Evolutionary conservation across 2,888 invertebrate species (phyloP).

Genomic region (Caenorhabditis sp.): DNA sequence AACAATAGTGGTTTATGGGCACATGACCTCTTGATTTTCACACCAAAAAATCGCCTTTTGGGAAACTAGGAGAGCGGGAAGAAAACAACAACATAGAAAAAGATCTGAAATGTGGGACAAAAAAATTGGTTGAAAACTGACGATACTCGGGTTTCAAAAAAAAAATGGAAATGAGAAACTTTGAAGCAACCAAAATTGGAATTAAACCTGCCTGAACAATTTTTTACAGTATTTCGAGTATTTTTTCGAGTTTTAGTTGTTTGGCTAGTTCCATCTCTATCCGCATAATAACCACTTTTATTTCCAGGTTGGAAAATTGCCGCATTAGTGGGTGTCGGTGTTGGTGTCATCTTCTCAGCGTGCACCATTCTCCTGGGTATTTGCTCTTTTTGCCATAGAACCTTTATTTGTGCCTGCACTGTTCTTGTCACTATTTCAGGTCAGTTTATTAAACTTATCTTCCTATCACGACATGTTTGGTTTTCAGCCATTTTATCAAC

Average conservation of each 20-base stretch:
- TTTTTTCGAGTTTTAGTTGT: background rate
- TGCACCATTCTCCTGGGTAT: slow-evolving; percentile 49
- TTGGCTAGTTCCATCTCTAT: no score
- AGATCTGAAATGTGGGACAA: no score
- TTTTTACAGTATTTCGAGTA: background rate
- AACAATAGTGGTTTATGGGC: no score
- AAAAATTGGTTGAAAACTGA: no score
- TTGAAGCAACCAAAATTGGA: no score
- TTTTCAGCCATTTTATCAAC: slow-evolving; percentile 47
- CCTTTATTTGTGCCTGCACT: slow-evolving; percentile 53
- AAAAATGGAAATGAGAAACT: no score
- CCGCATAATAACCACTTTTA: background rate
- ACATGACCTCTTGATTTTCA: no score
- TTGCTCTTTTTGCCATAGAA: slow-evolving; percentile 56
- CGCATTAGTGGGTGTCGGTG: slow-evolving; percentile 58
- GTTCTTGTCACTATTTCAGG: slow-evolving; percentile 63
- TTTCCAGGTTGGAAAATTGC: slow-evolving; percentile 68
- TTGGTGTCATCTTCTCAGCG: slow-evolving; percentile 54
- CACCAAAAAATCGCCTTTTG: no score
- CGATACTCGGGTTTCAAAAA: no score
- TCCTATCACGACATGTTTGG: background rate
- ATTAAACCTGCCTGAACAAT: background rate
- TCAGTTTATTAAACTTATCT: slow-evolving; percentile 32
- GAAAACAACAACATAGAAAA: no score
- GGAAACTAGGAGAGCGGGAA: no score